Percentiles rank a stretch among this genome's conserved stretches.
Evolutionary conservation across 2,113 vertebrate genomes (phyloP).

Genomic region (Indicator maculatus): DNA sequence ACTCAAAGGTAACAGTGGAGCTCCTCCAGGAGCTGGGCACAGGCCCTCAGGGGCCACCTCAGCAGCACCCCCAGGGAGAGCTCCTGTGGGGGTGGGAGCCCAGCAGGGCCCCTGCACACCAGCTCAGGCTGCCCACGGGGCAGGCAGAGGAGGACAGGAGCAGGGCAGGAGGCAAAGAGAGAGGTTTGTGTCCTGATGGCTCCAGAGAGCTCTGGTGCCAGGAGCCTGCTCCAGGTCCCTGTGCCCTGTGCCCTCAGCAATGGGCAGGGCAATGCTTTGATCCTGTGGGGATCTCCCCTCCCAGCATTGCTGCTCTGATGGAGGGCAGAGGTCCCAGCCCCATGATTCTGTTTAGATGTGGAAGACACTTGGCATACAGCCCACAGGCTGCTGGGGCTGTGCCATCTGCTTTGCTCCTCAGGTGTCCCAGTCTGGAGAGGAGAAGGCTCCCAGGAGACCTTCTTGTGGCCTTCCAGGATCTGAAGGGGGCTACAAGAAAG

Average conservation of each 20-base stretch:
- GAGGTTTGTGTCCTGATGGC: not conserved
- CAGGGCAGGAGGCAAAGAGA: not conserved
- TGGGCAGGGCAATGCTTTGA: not conserved
- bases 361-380: not conserved
- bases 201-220: not conserved
- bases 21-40: not conserved
- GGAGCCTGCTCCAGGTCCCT: not conserved
- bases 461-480: no score
- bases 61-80: not conserved
- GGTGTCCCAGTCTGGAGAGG: not conserved
- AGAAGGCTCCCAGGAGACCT: no score
- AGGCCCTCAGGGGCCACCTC: not conserved
- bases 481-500: no score
- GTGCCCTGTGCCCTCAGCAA: not conserved
- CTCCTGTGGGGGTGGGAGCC: not conserved
- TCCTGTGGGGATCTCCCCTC: not conserved
- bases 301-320: not conserved
- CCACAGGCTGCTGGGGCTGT: not conserved
- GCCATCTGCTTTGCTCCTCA: not conserved
- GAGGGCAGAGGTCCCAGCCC: not conserved
- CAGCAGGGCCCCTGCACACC: not conserved
- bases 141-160: not conserved
- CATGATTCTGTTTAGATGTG: not conserved
- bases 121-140: not conserved
- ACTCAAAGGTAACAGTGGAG: conserved; percentile 86